phyloP scores from a whole-genome alignment of 2,113 vertebrate genomes.

The Mugil cephalus region DNA sequence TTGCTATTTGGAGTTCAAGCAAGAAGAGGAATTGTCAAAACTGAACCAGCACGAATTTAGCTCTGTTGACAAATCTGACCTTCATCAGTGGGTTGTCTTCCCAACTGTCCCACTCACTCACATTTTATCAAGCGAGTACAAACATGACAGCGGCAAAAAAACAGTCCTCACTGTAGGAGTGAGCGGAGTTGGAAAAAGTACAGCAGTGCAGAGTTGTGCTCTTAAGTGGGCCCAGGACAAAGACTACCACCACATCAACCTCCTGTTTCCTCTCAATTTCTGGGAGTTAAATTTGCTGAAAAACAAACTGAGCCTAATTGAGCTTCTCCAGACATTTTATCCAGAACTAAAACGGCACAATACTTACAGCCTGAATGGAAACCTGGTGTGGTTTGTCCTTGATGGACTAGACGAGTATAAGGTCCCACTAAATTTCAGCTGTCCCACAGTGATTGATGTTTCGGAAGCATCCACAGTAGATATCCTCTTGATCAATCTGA shows the following conservation, averaged over 20 bases:
- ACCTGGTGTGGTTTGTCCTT: conserved; percentile 53
- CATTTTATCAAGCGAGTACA: conserved; percentile 29
- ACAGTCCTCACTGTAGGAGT: conserved; percentile 53
- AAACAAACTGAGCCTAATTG: conserved; percentile 24
- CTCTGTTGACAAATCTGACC: conserved; percentile 25
- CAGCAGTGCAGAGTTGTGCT: conserved; percentile 44
- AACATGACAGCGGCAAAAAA: conserved; percentile 2
- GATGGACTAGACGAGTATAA: conserved; percentile 61
- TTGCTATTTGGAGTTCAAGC: not conserved
- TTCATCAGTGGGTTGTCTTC: not conserved
- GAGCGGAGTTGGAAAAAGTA: conserved; percentile 63
- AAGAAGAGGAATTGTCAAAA: rapidly evolving
- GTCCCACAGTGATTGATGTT: conserved; percentile 35
- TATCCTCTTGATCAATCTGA: conserved; percentile 51
- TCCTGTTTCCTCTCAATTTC: conserved; percentile 60
- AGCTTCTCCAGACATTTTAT: conserved; percentile 53
- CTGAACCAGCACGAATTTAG: conserved; percentile 32
- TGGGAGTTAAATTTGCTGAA: conserved; percentile 60
- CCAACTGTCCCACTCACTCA: not conserved
- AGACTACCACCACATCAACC: conserved; percentile 9
- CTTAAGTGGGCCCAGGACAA: conserved; percentile 58
- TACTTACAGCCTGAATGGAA: conserved; percentile 18
- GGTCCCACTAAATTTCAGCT: conserved; percentile 13
- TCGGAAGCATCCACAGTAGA: conserved; percentile 19
- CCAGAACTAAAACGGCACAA: conserved; percentile 43